These are phyloP conservation scores for Cottus gobio DNA, from an alignment of 2,113 vertebrate genomes.

Conservation along the genomic window DNA sequence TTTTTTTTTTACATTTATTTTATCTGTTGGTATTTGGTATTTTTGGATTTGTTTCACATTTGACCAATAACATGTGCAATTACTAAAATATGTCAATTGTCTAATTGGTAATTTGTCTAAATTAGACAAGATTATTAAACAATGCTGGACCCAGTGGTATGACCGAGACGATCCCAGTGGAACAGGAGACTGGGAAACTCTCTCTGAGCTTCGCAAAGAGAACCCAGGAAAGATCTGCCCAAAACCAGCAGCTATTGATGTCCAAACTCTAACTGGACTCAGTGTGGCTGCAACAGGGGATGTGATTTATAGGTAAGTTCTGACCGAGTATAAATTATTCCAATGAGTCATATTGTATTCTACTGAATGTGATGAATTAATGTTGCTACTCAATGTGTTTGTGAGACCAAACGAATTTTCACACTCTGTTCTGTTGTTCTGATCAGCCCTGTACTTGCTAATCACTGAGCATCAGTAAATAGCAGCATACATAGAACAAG, in stretches of 20 bases:
- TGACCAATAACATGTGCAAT: too few species aligned
- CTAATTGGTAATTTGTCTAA: too few species aligned
- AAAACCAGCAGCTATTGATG: constrained; percentile 26
- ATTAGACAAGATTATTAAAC: too few species aligned
- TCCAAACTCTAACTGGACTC: constrained; percentile 32
- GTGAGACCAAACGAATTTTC: not conserved
- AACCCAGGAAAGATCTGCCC: constrained; percentile 57
- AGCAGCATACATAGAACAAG: too few species aligned
- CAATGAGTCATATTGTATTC: not conserved
- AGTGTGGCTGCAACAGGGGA: constrained; percentile 40
- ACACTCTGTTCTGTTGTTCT: not conserved
- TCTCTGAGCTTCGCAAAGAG: not conserved
- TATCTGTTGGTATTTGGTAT: too few species aligned
- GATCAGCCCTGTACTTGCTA: too few species aligned
- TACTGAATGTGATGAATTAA: not conserved
- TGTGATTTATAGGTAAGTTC: constrained; percentile 35
- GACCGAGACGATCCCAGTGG: constrained; percentile 50
- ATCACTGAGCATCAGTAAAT: too few species aligned
- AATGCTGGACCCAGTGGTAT: constrained; percentile 40
- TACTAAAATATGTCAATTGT: too few species aligned
- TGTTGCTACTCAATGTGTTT: not conserved
- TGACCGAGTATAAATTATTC: not conserved
- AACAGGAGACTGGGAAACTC: constrained; percentile 51
- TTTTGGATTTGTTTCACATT: not conserved
- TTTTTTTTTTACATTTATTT: too few species aligned